Base-by-base conservation (phyloP, 2,113 vertebrate species). In the Polyodon spathula region DNA sequence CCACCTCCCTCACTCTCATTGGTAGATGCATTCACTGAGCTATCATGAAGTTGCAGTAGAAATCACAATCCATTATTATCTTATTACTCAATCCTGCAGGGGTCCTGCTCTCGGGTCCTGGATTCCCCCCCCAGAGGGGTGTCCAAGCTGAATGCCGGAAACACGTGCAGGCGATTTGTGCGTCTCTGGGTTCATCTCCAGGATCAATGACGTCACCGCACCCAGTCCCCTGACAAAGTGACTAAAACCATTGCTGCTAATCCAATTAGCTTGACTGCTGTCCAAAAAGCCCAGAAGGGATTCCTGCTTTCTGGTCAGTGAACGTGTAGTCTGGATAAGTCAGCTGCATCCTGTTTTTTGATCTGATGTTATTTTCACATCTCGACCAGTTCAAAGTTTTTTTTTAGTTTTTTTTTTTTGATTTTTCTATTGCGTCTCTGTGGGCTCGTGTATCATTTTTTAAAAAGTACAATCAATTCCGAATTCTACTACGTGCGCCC, bases 331-430 rank as follows among this genome's bases (percentile, higher is more conserved):
- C 51, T 69, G 57, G 72, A 75, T 65, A 72, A 62, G 37, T 86
- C 82, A 85, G 83, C 85, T 86, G 85, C 79, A 80, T 87, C 84
- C 85, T 80, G 81, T 82, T 77, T 66, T 66, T 66, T 56, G 64
- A 61, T 56, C 67, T 27, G 27, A 2, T 27, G 27, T 27, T 27
- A 2, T 27, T 27, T 27, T 27, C 27, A 27, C 27, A 27, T 60
- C 60, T 68, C 61, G 67, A 60, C 54, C 46, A 68, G 65, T 75
- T 80, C 70, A 70, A 65, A 68, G 71, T 68, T 66, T 76, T 69
- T 68, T 54, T 61, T 46, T 14, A 5, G 11, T 54, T 51, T 63
- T 63, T 51, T 63, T 63, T 12, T 37, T 63, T 12, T 15, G 14
- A 7, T 55, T 58, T 72, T 70, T 55, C 70, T 73, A 73, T 78